Conservation (phyloP, 2,797 vertebrate genomes). For the Glossophaga mutica region DNA sequence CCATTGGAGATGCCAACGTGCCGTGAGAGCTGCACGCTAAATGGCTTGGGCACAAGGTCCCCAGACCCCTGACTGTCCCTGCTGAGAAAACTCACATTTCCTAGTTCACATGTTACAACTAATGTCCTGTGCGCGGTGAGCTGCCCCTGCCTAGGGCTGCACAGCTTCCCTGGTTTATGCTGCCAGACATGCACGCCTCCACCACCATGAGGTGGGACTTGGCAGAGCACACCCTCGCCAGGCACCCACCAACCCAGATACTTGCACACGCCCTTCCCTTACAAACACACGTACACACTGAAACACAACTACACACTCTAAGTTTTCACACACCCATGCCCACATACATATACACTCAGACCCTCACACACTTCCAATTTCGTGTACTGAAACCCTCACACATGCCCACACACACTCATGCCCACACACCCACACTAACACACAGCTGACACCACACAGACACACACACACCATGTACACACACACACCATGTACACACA, state of each 20-base stretch:
- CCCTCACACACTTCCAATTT: too few relatives aligned
- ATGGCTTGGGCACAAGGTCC: background rate
- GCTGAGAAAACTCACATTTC: background rate
- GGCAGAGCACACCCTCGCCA: background rate
- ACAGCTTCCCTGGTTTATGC: background rate
- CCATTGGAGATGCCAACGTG: background rate
- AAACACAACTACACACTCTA: background rate
- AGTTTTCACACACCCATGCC: background rate
- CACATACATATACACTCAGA: background rate
- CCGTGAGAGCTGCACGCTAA: background rate
- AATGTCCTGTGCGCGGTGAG: background rate
- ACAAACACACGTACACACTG: background rate
- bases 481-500: too few relatives aligned
- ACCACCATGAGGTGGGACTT: background rate
- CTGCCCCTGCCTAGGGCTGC: background rate
- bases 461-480: background rate
- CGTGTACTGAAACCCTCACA: background rate
- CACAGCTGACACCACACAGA: background rate
- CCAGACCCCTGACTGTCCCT: background rate
- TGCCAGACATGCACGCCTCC: background rate
- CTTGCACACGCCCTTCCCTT: background rate
- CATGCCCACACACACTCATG: background rate
- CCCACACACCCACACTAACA: background rate
- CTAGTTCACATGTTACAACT: background rate
- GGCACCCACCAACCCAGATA: background rate